Evolutionary conservation across 2,888 invertebrate genomes (phyloP).

Genomic region (Suillia variegata): DNA sequence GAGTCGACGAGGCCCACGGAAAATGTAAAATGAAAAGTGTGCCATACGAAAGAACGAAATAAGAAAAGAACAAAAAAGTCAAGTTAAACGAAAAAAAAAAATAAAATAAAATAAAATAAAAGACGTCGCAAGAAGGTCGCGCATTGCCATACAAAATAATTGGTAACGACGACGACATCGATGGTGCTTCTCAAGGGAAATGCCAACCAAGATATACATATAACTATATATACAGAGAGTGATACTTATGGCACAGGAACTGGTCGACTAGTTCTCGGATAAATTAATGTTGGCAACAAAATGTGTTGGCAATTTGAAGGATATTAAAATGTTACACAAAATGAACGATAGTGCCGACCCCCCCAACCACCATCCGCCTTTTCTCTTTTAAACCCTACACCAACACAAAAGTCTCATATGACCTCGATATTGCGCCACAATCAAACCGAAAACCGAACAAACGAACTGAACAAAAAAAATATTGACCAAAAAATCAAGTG

Average conservation of each 20-base stretch:
- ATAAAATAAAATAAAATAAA: too few species aligned
- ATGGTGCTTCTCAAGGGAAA: not conserved
- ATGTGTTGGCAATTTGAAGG: not conserved
- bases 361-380: too few species aligned
- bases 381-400: too few species aligned
- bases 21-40: not conserved
- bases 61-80: too few species aligned
- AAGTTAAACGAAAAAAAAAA: too few species aligned
- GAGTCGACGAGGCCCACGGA: not conserved
- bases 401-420: too few species aligned
- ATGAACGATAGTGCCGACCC: not conserved
- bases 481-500: not conserved
- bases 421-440: too few species aligned
- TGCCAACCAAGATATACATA: not conserved
- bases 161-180: not conserved
- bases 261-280: too few species aligned
- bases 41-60: not conserved
- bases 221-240: not conserved
- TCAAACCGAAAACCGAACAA: too few species aligned
- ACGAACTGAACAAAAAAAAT: too few species aligned
- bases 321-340: not conserved
- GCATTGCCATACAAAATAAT: not conserved
- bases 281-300: not conserved
- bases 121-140: slow-evolving; percentile 1
- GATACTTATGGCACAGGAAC: too few species aligned